Conservation (phyloP, 2,888 invertebrate species). For the Eurois occulta region DNA sequence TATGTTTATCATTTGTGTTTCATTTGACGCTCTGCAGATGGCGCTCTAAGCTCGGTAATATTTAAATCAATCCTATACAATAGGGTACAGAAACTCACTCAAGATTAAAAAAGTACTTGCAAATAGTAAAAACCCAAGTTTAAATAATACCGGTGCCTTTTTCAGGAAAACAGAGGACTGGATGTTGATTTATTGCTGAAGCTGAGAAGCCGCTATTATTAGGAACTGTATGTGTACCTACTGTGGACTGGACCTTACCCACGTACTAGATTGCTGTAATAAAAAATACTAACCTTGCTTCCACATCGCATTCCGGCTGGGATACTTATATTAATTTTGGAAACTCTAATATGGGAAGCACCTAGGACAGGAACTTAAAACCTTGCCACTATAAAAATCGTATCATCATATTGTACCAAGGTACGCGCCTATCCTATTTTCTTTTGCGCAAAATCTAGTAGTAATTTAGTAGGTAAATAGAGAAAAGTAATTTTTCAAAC, state of each 20-base stretch:
- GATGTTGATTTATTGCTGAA: slow-evolving; percentile 4
- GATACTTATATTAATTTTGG: background rate
- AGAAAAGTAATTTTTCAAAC: background rate
- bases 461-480: background rate
- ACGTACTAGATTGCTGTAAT: background rate
- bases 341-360: background rate
- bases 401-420: background rate
- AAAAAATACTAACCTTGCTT: background rate
- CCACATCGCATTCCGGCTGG: background rate
- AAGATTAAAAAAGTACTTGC: background rate
- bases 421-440: background rate
- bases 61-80: background rate
- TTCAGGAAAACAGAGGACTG: background rate
- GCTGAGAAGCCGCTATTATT: background rate
- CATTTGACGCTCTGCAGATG: slow-evolving; percentile 19
- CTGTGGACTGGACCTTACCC: no score
- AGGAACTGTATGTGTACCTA: background rate
- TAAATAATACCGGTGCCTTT: no score
- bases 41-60: slow-evolving; percentile 26
- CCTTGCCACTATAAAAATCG: background rate
- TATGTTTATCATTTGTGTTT: background rate
- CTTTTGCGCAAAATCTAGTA: background rate
- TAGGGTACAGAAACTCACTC: background rate
- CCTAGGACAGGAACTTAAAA: background rate
- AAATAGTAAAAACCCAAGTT: background rate